Evolutionary conservation across 2,113 vertebrate genomes (phyloP), one percentile per base, ranked within the genome.

Genomic region (Otolemur garnettii): DNA sequence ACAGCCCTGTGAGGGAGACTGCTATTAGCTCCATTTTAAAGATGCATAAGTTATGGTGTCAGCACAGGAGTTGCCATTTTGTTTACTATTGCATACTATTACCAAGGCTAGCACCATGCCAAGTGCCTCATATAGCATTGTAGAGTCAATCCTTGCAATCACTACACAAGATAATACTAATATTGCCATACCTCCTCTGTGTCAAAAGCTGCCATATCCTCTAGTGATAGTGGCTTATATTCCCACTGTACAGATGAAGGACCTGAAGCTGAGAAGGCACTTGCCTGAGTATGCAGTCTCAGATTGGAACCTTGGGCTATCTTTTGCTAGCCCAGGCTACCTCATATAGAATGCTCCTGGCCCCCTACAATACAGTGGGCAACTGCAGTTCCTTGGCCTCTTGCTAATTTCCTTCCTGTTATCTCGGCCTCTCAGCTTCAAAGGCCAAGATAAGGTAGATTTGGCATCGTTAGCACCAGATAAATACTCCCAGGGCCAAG

Each of bases 31-130:
- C 66, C 45, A 15, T 9, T 45, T 69, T 69, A 57, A 42, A 42
- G 26, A 35, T 28, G 3, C 0, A 0, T 14, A 55, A 53, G 55
- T 62, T 13, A 4, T 0, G 14, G 45, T 28, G 19, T 21, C 13
- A 50, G 21, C 35, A 12, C 38, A 19, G 57, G 28, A 53, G n/a
- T 75, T 87, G 38, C 62, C 35, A 2, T 74, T 38, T 26, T 50
- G 45, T 50, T 11, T 10, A n/a, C n/a, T n/a, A n/a, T n/a, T n/a
- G n/a, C n/a, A 2, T 15, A 2, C 74, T 8, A 10, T 26, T 22
- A 18, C 17, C 26, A 11, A 64, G 35, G 38, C 59, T 7, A 38
- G n/a, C 22, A 15, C 33, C 45, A 7, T 21, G 24, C 33, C 1
- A 19, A 68, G 42, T 75, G 19, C 19, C 38, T 19, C 13, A 2